These are phyloP conservation scores for Drosophila athabasca DNA, from an alignment of 1,140 invertebrate genomes.

Conservation along the genomic window DNA sequence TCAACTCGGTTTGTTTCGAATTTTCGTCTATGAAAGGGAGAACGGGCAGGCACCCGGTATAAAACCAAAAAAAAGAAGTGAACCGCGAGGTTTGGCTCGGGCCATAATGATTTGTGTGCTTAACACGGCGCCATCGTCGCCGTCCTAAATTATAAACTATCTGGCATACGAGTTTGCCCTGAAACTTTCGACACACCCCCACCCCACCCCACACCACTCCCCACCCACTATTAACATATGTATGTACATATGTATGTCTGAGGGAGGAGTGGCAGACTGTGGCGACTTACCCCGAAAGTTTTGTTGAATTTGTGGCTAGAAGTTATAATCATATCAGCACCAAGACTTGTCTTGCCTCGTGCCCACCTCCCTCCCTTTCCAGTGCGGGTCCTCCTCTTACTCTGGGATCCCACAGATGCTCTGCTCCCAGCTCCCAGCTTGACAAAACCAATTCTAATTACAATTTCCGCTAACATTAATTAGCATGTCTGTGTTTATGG, in stretches of 20 bases:
- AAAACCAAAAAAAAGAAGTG: slow-evolving; percentile 28
- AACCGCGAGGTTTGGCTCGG: slow-evolving; percentile 20
- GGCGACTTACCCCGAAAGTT: slow-evolving; percentile 69
- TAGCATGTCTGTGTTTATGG: slow-evolving; percentile 75
- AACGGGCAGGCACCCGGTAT: slow-evolving; percentile 28
- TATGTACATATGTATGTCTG: slow-evolving; percentile 42
- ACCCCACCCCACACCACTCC: no score
- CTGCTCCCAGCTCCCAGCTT: slow-evolving; percentile 14
- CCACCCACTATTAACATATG: slow-evolving; percentile 1
- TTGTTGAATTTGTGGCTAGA: slow-evolving; percentile 70
- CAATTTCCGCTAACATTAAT: slow-evolving; percentile 80
- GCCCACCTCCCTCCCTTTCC: no score
- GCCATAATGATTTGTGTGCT: slow-evolving; percentile 78
- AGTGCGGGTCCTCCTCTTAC: not conserved
- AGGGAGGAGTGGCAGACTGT: slow-evolving; percentile 4
- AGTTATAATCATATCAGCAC: slow-evolving; percentile 75
- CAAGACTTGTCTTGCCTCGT: slow-evolving; percentile 20
- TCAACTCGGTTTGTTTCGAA: slow-evolving; percentile 44
- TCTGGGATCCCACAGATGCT: not conserved
- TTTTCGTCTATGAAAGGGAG: slow-evolving; percentile 13
- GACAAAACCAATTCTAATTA: slow-evolving; percentile 70
- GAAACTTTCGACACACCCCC: slow-evolving; percentile 52
- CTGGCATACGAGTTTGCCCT: slow-evolving; percentile 36
- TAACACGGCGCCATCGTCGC: slow-evolving; percentile 63
- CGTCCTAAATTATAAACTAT: slow-evolving; percentile 79